phyloP scores from a whole-genome alignment of 2,797 vertebrate species.

The Spinus olivaceus region DNA sequence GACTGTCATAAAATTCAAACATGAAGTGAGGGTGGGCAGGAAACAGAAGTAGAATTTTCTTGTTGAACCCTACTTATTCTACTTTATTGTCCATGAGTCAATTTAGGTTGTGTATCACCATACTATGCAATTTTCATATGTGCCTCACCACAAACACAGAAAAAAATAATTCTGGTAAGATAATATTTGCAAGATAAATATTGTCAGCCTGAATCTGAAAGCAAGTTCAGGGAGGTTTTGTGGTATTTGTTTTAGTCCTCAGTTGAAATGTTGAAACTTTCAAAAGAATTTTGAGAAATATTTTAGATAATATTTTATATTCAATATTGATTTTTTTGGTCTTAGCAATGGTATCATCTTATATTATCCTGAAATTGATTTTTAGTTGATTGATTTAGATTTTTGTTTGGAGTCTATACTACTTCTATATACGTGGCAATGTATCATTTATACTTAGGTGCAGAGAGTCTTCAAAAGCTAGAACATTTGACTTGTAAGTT shows the following conservation, averaged over 20 bases:
- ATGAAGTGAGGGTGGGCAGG: not conserved
- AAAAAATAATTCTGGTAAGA: not conserved
- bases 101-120: not conserved
- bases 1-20: not conserved
- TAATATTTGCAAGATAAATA: not conserved
- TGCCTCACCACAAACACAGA: not conserved
- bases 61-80: not conserved
- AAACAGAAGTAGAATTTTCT: not conserved
- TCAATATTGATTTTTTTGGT: not conserved
- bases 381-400: not conserved
- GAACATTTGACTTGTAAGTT: not conserved
- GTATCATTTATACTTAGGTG: not conserved
- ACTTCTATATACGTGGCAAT: not conserved
- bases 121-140: not conserved
- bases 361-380: not conserved
- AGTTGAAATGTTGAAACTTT: not conserved
- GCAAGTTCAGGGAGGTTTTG: not conserved
- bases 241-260: not conserved
- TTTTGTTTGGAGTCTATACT: not conserved
- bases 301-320: not conserved
- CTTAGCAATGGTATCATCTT: not conserved
- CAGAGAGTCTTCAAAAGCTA: not conserved
- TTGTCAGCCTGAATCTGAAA: not conserved
- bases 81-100: not conserved
- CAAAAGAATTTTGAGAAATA: not conserved